These are phyloP conservation scores for Choristoneura fumiferana DNA, from an alignment of 1,140 invertebrate species.

Conservation along the genomic window DNA sequence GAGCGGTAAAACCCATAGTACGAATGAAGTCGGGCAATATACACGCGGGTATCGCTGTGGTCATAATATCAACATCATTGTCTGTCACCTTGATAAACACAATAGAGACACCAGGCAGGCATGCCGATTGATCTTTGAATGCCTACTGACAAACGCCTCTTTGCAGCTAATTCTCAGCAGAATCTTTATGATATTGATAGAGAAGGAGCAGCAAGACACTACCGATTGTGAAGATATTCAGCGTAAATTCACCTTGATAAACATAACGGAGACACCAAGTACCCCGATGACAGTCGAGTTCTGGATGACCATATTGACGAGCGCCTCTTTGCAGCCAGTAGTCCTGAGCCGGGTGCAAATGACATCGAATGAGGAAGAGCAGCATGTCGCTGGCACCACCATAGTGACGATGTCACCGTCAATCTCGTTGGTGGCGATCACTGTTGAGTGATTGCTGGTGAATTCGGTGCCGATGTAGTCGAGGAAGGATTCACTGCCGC, in stretches of 20 bases:
- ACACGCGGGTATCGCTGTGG: too few relatives aligned
- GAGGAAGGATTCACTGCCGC: conserved; percentile 49
- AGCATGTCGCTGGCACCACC: conserved; percentile 50
- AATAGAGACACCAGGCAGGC: too few relatives aligned
- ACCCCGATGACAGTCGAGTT: conserved; percentile 62
- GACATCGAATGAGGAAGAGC: conserved; percentile 28
- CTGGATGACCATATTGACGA: conserved; percentile 49
- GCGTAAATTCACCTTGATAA: conserved; percentile 53
- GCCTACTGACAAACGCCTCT: too few relatives aligned
- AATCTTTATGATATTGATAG: too few relatives aligned
- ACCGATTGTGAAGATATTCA: too few relatives aligned
- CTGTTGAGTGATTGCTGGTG: conserved; percentile 43
- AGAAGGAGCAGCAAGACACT: too few relatives aligned
- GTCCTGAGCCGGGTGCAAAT: conserved; percentile 42
- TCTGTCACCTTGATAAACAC: too few relatives aligned
- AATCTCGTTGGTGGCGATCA: conserved; percentile 30
- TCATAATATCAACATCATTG: too few relatives aligned
- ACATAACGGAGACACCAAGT: conserved; percentile 68
- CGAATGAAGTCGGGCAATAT: too few relatives aligned
- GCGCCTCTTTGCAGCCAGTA: conserved; percentile 46
- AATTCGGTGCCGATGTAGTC: conserved; percentile 59
- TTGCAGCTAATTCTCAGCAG: too few relatives aligned
- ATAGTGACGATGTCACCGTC: conserved; percentile 36
- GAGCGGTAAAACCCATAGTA: too few relatives aligned
- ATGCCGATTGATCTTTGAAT: too few relatives aligned